phyloP scores from a whole-genome alignment of 2,797 vertebrate genomes.

The Meda fulgida region DNA sequence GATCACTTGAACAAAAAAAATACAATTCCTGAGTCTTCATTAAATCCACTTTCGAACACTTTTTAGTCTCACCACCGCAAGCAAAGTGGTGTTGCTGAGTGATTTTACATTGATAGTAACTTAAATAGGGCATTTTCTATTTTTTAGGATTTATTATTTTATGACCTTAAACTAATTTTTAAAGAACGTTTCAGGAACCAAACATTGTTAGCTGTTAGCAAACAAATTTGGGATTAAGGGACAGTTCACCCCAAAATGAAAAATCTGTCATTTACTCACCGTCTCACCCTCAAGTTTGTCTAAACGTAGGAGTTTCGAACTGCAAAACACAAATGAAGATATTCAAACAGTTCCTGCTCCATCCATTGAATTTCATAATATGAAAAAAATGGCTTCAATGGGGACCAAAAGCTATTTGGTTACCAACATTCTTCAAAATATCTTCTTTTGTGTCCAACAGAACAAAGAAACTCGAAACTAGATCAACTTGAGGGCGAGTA shows the following conservation, averaged over 20 bases:
- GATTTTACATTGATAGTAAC: no score
- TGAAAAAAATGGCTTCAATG: no score
- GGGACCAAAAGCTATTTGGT: not conserved
- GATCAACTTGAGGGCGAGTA: no score
- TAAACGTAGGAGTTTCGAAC: no score
- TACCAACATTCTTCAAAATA: not conserved
- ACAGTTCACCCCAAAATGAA: no score
- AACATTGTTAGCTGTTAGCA: not conserved
- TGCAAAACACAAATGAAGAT: not conserved
- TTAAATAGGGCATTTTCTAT: not conserved
- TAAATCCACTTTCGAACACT: not conserved
- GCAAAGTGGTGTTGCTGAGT: no score
- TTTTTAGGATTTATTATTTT: not conserved
- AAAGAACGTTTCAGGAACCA: not conserved
- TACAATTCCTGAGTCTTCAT: not conserved
- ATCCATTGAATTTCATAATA: not conserved
- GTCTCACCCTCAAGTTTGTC: no score
- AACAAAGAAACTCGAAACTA: not conserved
- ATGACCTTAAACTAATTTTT: not conserved
- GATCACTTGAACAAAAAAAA: not conserved
- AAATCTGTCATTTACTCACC: no score
- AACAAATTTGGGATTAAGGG: not conserved
- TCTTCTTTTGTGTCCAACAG: not conserved
- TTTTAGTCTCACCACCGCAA: not conserved
- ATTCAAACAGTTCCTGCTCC: not conserved